Evolutionary conservation across 2,113 vertebrate species (phyloP).

Genomic region (Pseudopipra pipra): DNA sequence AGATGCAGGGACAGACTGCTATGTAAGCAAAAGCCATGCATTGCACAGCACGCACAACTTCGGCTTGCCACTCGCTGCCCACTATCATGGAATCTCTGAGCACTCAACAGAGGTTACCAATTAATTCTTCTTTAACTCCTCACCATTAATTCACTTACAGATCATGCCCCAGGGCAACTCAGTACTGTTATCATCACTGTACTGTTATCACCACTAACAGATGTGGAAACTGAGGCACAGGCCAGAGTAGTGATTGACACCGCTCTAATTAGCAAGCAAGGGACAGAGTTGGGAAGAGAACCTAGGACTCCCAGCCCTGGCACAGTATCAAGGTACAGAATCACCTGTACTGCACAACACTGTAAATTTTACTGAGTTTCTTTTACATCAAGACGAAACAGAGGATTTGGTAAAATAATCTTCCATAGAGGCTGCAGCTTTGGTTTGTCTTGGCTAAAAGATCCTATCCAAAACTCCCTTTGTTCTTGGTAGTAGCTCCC

Average conservation of each 20-base stretch:
- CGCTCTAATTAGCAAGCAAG: not conserved
- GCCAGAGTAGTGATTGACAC: not conserved
- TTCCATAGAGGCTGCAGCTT: not conserved
- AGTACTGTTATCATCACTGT: not conserved
- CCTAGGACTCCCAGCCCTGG: not conserved
- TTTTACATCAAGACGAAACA: not conserved
- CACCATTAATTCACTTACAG: not conserved
- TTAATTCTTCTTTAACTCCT: slow-evolving; percentile 6
- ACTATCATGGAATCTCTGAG: not conserved
- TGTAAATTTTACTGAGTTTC: not conserved
- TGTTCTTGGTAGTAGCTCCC: not conserved
- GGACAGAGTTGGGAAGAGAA: not conserved
- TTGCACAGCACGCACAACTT: not conserved
- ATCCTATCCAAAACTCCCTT: not conserved
- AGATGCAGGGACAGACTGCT: not conserved
- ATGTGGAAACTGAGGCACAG: slow-evolving; percentile 45
- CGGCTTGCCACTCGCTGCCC: fast-evolving
- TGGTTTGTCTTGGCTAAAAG: not conserved
- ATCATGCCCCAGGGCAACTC: not conserved
- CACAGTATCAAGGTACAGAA: not conserved
- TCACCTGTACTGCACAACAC: not conserved
- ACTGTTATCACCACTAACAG: not conserved
- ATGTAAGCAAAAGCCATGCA: not conserved
- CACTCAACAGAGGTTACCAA: not conserved
- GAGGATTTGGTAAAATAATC: not conserved